phyloP scores from a whole-genome alignment of 2,888 invertebrate species.

The Reticulitermes lucifugus region DNA sequence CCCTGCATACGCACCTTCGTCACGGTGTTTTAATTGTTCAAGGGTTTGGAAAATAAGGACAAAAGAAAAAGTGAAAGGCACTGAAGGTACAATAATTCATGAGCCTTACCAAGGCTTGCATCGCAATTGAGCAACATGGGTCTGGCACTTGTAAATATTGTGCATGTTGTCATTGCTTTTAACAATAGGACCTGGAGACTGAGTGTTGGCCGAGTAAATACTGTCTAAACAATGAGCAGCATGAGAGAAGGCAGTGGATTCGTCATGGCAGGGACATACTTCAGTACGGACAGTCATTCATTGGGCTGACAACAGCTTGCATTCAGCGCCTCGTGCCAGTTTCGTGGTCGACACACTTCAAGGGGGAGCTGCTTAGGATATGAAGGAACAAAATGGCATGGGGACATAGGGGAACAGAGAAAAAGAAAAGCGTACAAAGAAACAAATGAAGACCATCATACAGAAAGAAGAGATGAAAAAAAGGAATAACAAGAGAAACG shows the following conservation, averaged over 20 bases:
- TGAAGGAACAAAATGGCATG: too few relatives aligned
- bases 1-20: not conserved
- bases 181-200: slow-evolving; percentile 8
- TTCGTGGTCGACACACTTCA: not conserved
- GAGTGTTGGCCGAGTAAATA: not conserved
- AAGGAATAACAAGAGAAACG: too few relatives aligned
- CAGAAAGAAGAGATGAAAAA: too few relatives aligned
- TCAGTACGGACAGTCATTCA: not conserved
- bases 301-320: not conserved
- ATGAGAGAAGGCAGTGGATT: not conserved
- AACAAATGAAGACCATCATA: too few relatives aligned
- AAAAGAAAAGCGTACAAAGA: too few relatives aligned
- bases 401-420: too few relatives aligned
- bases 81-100: not conserved
- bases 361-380: not conserved
- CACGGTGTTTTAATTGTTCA: not conserved
- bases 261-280: not conserved
- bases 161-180: not conserved
- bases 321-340: not conserved
- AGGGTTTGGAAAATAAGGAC: not conserved
- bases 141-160: slow-evolving; percentile 1
- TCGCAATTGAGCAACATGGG: not conserved
- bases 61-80: not conserved
- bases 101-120: not conserved
- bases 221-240: not conserved